These are phyloP conservation scores for Heliopora coerulea DNA, from an alignment of 92 coral and sea anemone genomes.

Conservation along the genomic window DNA sequence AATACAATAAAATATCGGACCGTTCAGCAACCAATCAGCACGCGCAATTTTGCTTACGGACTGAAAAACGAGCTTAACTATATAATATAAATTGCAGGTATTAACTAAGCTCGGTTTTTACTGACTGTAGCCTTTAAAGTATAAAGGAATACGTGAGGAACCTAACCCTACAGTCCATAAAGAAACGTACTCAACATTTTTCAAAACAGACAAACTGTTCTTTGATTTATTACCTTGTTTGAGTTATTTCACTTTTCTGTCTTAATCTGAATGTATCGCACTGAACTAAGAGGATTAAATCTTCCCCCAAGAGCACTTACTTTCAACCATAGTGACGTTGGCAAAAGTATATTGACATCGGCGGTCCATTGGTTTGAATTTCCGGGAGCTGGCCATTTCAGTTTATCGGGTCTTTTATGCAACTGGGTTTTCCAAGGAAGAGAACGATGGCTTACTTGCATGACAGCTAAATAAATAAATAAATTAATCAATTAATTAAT, in stretches of 20 bases:
- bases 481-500: not conserved
- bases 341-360: slow-evolving; percentile 85
- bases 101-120: no score
- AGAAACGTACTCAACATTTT: no score
- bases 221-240: not conserved
- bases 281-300: not conserved
- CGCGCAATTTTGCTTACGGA: no score
- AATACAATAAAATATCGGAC: no score
- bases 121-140: no score
- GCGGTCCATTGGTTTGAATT: slow-evolving; percentile 87
- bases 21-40: no score
- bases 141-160: no score
- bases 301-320: no score
- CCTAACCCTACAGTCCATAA: no score
- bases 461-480: not conserved
- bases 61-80: no score
- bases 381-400: slow-evolving; percentile 52
- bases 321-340: slow-evolving; percentile 91
- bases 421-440: not conserved
- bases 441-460: not conserved
- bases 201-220: no score
- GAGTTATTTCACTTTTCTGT: not conserved
- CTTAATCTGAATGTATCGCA: not conserved
- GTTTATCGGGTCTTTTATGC: not conserved
- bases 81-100: no score